Evolutionary conservation across 2,113 vertebrate genomes (phyloP).

Genomic region (Ptyas mucosa): DNA sequence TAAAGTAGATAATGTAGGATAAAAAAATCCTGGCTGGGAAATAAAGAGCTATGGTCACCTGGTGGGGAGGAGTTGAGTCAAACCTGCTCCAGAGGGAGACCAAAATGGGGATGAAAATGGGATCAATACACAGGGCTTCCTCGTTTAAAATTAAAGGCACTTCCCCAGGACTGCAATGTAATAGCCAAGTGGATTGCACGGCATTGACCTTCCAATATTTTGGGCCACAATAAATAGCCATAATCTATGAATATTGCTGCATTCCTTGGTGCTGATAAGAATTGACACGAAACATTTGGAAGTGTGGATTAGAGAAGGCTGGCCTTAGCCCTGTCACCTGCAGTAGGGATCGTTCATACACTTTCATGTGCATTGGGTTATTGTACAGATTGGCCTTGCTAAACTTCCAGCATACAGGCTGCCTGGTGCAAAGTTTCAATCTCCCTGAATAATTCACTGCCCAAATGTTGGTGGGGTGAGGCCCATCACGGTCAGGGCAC

Average conservation of each 20-base stretch:
- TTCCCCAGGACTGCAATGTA: neutral
- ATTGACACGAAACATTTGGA: neutral
- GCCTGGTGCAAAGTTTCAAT: neutral
- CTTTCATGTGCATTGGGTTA: neutral
- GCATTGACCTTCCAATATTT: neutral
- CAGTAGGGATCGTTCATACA: neutral
- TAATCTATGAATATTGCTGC: neutral
- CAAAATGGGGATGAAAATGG: neutral
- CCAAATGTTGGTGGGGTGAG: neutral
- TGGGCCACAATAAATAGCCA: neutral
- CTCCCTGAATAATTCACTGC: neutral
- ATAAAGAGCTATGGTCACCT: neutral
- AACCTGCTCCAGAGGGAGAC: neutral
- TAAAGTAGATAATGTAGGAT: neutral
- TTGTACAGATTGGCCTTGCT: neutral
- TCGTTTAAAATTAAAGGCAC: neutral
- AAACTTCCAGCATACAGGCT: neutral
- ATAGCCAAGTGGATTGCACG: neutral
- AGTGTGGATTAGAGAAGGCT: neutral
- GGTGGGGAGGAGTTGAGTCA: neutral
- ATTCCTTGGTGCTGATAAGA: neutral
- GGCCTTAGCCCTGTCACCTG: neutral
- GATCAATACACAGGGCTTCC: neutral
- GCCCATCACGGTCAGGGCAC: neutral
- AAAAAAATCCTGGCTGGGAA: neutral